A percentile compares a stretch with the other conserved stretches of the same genome.
These are phyloP conservation scores for Equus quagga DNA, from an alignment of 2,113 vertebrate genomes.

Conservation along the genomic window DNA sequence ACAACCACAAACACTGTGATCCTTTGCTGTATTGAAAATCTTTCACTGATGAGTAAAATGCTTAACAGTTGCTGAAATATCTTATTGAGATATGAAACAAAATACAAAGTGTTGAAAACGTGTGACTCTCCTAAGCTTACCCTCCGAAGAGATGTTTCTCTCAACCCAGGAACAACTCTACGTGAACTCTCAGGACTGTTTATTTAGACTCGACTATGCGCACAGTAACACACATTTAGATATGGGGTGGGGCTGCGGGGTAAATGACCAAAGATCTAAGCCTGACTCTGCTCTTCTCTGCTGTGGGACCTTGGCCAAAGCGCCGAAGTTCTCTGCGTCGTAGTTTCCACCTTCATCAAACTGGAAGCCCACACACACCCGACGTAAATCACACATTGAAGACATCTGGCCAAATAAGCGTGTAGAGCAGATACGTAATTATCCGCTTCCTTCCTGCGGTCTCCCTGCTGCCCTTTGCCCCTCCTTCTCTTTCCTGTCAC, in stretches of 20 bases:
- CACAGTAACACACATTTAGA: background rate
- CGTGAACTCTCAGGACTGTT: fast-evolving
- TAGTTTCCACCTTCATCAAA: background rate
- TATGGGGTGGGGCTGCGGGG: fast-evolving
- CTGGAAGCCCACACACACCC: too few species aligned
- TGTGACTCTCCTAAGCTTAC: background rate
- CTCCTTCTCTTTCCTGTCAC: background rate
- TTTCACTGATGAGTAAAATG: background rate
- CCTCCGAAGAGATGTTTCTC: background rate
- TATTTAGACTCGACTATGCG: too few species aligned
- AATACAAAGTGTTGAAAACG: background rate
- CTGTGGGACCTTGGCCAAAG: background rate
- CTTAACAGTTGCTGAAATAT: background rate
- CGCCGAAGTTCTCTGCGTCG: background rate
- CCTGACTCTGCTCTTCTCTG: background rate
- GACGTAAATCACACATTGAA: too few species aligned
- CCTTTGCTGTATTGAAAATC: background rate
- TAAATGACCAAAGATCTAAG: too few species aligned
- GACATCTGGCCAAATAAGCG: background rate
- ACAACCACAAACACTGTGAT: background rate
- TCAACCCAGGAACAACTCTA: too few species aligned
- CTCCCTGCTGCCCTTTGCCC: background rate
- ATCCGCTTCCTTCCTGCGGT: background rate
- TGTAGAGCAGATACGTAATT: background rate
- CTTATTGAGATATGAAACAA: background rate